A percentile compares a stretch with the other conserved stretches of the same genome.
Conservation (phyloP, 2,888 invertebrate genomes). For the Sesia apiformis region DNA sequence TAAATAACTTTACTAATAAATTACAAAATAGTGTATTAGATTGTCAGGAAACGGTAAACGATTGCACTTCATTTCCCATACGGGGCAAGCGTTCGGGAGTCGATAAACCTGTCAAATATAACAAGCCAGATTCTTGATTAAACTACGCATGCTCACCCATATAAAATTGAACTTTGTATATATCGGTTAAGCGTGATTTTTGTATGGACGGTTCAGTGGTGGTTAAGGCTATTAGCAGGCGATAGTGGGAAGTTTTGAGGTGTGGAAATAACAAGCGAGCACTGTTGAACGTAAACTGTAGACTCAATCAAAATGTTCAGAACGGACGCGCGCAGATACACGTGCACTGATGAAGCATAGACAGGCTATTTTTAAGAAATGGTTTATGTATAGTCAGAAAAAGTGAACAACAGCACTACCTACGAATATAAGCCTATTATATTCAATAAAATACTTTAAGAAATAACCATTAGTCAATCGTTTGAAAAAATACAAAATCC, state of each 20-base stretch:
- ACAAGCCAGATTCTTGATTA: slow-evolving; percentile 21
- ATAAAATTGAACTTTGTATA: slow-evolving; percentile 10
- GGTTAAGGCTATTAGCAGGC: slow-evolving; percentile 10
- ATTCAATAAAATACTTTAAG: too few relatives aligned
- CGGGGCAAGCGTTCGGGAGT: slow-evolving; percentile 11
- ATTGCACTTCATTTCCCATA: slow-evolving; percentile 13
- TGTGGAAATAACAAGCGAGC: slow-evolving; percentile 40
- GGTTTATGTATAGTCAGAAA: too few relatives aligned
- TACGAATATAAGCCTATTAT: too few relatives aligned
- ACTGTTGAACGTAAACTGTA: slow-evolving; percentile 41
- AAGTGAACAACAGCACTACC: too few relatives aligned
- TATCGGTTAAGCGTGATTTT: neutral
- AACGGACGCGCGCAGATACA: slow-evolving; percentile 3
- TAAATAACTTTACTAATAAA: neutral
- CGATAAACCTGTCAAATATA: slow-evolving; percentile 40
- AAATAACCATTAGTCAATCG: too few relatives aligned
- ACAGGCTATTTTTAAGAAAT: too few relatives aligned
- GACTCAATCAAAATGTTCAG: slow-evolving; percentile 37
- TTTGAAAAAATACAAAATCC: too few relatives aligned
- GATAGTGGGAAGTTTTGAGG: slow-evolving; percentile 21
- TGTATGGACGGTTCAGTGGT: neutral
- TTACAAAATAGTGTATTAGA: neutral
- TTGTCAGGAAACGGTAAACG: neutral
- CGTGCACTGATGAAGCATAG: too few relatives aligned
- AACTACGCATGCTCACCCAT: slow-evolving; percentile 6